Evolutionary conservation across 1,140 invertebrate species (phyloP), one percentile per base, ranked within the genome.

Genomic region (Atta cephalotes): DNA sequence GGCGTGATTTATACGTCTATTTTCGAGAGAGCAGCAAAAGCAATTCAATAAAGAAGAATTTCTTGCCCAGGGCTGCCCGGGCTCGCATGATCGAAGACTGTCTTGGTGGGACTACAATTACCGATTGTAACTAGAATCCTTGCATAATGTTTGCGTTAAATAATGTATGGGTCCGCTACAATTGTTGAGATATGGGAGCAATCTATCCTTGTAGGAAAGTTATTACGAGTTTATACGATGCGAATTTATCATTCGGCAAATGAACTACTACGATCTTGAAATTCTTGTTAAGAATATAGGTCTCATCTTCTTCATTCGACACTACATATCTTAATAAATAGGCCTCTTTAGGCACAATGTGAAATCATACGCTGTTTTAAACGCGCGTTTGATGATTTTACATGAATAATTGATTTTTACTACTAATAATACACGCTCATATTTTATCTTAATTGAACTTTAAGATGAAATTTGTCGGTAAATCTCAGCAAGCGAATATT

Each of bases 111-210:
- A 84, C 80, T 84, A 76, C 80, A 84, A 84, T 84, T 84, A 84
- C 80, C 80, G 80, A 84, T 84, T 84, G 80, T 84, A 84, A 84
- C 80, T 84, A 84, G 80, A 84, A 84, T 74, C 80, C 56, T 84
- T 84, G 80, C 80, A 84, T 84, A 84, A 84, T 84, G 80, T 84
- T 84, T 84, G 80, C 56, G 80, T 84, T 84, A 84, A 84, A 76
- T 84, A 84, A 84, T 76, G 70, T 35, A 84, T 49, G 56, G 70
- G 56, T 63, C 21, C 80, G 80, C 56, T 84, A 84, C 80, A 84
- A 84, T 84, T 84, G 80, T 62, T 84, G 80, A 84, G 70, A 84
- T 84, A 84, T 84, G 80, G 28, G 56, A 6, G 70, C 80, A 62
- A 84, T 84, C 80, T 63, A 76, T 84, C 56, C 58, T 62, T 76